Conservation (phyloP, 2,113 vertebrate genomes). For the Trematomus loennbergii region DNA sequence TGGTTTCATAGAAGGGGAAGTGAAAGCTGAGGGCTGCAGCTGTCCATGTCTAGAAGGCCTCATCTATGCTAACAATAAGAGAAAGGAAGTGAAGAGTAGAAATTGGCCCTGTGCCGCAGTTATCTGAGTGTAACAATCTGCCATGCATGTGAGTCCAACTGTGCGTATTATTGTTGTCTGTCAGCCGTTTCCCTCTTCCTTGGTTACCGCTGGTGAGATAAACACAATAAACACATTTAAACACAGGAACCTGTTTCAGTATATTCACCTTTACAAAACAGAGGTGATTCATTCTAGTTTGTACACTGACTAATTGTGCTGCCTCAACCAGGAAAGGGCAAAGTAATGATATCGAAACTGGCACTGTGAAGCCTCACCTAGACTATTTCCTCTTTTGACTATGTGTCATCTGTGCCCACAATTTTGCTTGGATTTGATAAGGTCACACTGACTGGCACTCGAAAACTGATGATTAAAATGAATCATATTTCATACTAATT, state of each 20-base stretch:
- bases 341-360: constrained; percentile 37
- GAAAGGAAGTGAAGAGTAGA: constrained; percentile 75
- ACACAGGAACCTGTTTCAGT: not conserved
- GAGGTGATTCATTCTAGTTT: constrained; percentile 14
- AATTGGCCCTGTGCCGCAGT: constrained; percentile 58
- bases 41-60: constrained; percentile 77
- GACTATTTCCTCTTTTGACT: constrained; percentile 28
- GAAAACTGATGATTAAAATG: not conserved
- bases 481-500: not conserved
- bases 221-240: not conserved
- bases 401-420: constrained; percentile 40
- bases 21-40: constrained; percentile 76
- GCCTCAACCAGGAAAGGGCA: constrained; percentile 31
- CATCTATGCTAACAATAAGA: constrained; percentile 55
- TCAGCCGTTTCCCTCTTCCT: constrained; percentile 5
- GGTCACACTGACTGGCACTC: constrained; percentile 31
- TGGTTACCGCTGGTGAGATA: not conserved
- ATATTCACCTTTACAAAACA: not conserved
- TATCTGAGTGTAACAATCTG: constrained; percentile 51
- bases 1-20: constrained; percentile 75
- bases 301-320: constrained; percentile 16
- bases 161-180: constrained; percentile 6
- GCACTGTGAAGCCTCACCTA: constrained; percentile 25
- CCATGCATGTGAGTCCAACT: constrained; percentile 17
- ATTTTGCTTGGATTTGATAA: not conserved